Conservation (phyloP, 2,113 vertebrate genomes). For the Sylvilagus bachmani region DNA sequence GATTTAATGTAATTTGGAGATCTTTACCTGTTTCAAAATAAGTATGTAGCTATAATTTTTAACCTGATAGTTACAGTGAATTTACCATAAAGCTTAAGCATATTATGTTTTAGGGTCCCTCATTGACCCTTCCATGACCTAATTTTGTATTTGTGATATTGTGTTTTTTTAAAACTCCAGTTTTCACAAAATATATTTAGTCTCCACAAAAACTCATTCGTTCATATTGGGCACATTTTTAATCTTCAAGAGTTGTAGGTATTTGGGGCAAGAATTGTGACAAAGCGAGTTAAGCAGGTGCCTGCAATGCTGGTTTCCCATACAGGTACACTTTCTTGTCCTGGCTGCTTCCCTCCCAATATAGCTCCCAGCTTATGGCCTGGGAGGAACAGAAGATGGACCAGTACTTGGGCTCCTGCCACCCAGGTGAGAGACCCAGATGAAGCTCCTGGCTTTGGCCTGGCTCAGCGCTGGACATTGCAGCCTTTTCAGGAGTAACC, state of each 20-base stretch:
- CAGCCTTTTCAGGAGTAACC: too few species aligned
- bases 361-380: too few species aligned
- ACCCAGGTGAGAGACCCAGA: too few species aligned
- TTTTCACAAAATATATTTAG: not conserved
- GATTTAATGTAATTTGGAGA: not conserved
- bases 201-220: not conserved
- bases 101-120: not conserved
- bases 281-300: too few species aligned
- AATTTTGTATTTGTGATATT: not conserved
- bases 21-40: slow-evolving; percentile 22
- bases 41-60: not conserved
- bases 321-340: too few species aligned
- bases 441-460: too few species aligned
- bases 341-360: too few species aligned
- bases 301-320: too few species aligned
- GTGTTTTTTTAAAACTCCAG: not conserved
- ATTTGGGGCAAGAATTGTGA: too few species aligned
- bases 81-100: not conserved
- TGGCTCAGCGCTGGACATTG: too few species aligned
- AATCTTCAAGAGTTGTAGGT: not conserved
- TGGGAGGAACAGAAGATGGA: too few species aligned
- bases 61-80: not conserved
- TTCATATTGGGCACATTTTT: slow-evolving; percentile 4
- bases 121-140: not conserved
- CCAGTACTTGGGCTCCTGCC: too few species aligned